Evolutionary conservation across 2,888 invertebrate species (phyloP), one percentile per base, ranked within the genome.

Genomic region (Ochlodes sylvanus): DNA sequence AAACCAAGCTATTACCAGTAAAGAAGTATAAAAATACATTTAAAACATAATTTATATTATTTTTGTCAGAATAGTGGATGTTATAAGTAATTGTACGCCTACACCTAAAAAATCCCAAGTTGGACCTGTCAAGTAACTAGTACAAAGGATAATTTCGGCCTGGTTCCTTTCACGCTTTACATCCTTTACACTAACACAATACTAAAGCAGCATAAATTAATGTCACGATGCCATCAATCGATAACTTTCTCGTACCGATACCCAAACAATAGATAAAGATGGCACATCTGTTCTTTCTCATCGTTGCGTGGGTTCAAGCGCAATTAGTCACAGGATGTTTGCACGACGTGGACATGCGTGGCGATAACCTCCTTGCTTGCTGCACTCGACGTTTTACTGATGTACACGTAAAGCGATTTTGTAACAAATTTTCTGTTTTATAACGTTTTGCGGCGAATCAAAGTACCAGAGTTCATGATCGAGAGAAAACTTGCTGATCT

Each of bases 321-420:
- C 81, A 84, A 88, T 88, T 87, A 87, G 85, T 84, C 80, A 79
- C 82, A 82, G 87, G 87, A 87, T 88, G 87, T 89, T 89, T 88
- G 82, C 55, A 55, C n/a, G 55, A 55, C 34, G 34, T 32, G 4
- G 19, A 66, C 66, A 61, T 66, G 66, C 66, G 54, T 66, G 66
- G 55, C 54, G 54, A 60, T 60, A 66, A 54, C 50, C 47, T 57
- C 38, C 5, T 7, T 38, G 44, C 32, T 34, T 27, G 50, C 38
- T 65, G 64, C 57, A 65, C 56, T 52, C 41, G 41, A 42, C 21
- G 38, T 38, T 21, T 9, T 55, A 55, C 34, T 34, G 34, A n/a
- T 7, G 38, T 7, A 10, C 27, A 7, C 10, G 10, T 10, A 10
- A 38, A 38, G 10, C 38, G 38, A 38, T 38, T 38, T 38, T 7